Conservation (phyloP, 2,888 invertebrate genomes). For the Rhynchonema sp. region DNA sequence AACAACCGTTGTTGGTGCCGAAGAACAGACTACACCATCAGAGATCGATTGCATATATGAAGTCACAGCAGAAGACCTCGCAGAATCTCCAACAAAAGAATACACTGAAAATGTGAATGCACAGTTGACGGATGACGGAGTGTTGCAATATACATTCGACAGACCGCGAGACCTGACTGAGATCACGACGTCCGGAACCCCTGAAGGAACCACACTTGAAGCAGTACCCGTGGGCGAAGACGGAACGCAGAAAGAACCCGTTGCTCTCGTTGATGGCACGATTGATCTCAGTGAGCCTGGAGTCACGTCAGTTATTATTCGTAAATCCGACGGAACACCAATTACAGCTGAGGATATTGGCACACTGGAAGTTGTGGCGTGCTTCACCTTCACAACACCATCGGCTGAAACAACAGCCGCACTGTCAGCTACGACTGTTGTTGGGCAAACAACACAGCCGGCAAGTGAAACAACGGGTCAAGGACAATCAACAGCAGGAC, state of each 20-base stretch:
- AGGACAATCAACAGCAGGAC: too few species aligned
- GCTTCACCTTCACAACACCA: neutral
- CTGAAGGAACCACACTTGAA: neutral
- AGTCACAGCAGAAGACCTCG: neutral
- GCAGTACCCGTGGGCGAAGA: neutral
- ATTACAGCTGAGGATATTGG: neutral
- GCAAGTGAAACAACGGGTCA: too few species aligned
- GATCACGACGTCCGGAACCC: neutral
- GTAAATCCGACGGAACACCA: neutral
- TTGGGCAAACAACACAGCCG: too few species aligned
- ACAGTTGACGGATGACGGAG: neutral
- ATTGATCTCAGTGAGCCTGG: neutral
- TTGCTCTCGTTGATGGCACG: too few species aligned
- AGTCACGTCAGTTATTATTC: neutral
- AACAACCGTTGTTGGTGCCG: too few species aligned
- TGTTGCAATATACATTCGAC: neutral
- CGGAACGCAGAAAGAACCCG: neutral
- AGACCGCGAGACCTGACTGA: neutral
- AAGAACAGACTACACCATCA: too few species aligned
- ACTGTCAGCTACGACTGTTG: too few species aligned
- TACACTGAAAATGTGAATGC: neutral
- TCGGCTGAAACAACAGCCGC: neutral
- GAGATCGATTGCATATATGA: neutral
- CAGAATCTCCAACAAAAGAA: neutral
- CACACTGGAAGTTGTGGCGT: neutral